Percentiles rank a stretch among this genome's conserved stretches.
phyloP scores from a whole-genome alignment of 1,140 invertebrate genomes.

The Catajapyx aquilonaris region DNA sequence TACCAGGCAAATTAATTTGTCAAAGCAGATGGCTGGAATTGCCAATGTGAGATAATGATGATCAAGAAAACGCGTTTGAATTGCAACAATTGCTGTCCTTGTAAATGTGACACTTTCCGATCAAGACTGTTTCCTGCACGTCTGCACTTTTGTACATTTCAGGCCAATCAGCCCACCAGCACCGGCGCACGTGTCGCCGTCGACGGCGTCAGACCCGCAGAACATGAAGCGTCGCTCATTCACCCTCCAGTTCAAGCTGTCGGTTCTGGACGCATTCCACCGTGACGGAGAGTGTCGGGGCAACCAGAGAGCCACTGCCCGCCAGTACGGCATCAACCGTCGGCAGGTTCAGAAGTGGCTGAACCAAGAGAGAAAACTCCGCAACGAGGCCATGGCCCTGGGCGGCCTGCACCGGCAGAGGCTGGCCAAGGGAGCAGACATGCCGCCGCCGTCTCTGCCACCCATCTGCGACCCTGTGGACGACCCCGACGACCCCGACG shows the following conservation, averaged over 20 bases:
- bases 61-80: too few relatives aligned
- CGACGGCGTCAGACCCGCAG: too few relatives aligned
- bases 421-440: slow-evolving; percentile 11
- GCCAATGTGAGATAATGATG: too few relatives aligned
- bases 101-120: too few relatives aligned
- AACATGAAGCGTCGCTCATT: slow-evolving; percentile 28
- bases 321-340: slow-evolving; percentile 35
- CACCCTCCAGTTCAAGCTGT: slow-evolving; percentile 26
- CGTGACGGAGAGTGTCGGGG: slow-evolving; percentile 26
- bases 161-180: too few relatives aligned
- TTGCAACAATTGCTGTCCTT: too few relatives aligned
- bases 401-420: slow-evolving; percentile 20
- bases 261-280: slow-evolving; percentile 28
- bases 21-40: too few relatives aligned
- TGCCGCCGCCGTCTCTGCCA: slow-evolving; percentile 15
- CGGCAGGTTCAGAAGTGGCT: slow-evolving; percentile 42
- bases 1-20: too few relatives aligned
- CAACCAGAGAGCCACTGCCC: slow-evolving; percentile 35
- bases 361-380: slow-evolving; percentile 26
- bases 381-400: slow-evolving; percentile 17
- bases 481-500: slow-evolving; percentile 22
- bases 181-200: too few relatives aligned
- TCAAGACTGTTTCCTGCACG: too few relatives aligned
- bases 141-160: too few relatives aligned
- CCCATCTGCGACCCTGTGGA: slow-evolving; percentile 23